A percentile compares a stretch with the other conserved stretches of the same genome.
phyloP scores from a whole-genome alignment of 2,888 invertebrate species.

The Clistopyga incitator region DNA sequence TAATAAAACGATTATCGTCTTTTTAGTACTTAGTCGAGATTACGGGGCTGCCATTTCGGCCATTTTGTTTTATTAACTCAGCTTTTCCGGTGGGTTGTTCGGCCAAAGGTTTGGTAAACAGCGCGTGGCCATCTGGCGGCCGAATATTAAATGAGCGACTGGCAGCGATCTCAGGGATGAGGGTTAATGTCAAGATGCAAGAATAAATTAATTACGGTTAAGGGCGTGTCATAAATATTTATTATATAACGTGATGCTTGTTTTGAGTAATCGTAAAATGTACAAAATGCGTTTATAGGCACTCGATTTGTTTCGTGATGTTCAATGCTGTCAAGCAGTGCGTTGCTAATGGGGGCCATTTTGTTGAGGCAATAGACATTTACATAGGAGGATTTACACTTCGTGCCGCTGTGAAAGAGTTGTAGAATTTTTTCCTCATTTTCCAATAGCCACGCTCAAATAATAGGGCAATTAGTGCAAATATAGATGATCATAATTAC shows the following conservation, averaged over 20 bases:
- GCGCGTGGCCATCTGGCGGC: not conserved
- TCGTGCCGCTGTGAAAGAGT: not conserved
- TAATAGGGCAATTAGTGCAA: not conserved
- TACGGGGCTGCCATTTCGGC: too few species aligned
- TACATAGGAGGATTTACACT: not conserved
- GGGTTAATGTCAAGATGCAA: not conserved
- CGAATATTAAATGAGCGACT: not conserved
- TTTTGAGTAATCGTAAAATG: not conserved
- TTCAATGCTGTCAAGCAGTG: not conserved
- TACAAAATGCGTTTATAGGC: conserved; percentile 9
- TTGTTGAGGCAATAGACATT: not conserved
- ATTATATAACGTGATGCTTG: not conserved
- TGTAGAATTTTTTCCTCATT: not conserved
- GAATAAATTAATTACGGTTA: not conserved
- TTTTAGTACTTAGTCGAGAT: not conserved
- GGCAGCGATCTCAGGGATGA: not conserved
- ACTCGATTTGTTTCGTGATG: not conserved
- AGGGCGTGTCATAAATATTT: not conserved
- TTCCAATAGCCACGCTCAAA: not conserved
- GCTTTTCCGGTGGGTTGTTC: not conserved
- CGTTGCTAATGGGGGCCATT: not conserved
- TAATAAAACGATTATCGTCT: not conserved
- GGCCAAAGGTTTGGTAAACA: not conserved
- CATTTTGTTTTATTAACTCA: not conserved
- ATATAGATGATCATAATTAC: conserved; percentile 3